These are phyloP conservation scores for Otolemur garnettii DNA, from an alignment of 2,113 vertebrate species.

Conservation along the genomic window DNA sequence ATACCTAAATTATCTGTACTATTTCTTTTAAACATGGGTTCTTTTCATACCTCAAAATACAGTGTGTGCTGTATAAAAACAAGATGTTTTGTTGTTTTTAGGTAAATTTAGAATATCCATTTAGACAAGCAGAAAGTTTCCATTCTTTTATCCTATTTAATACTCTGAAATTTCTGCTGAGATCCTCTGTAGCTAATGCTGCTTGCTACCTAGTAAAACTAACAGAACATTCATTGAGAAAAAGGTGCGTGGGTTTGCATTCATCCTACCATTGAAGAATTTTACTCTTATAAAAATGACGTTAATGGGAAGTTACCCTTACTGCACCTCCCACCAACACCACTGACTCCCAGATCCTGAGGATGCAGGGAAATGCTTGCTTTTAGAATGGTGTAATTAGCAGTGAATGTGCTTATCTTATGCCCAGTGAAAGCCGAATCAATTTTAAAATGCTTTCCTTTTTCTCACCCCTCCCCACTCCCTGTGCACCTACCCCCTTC, in stretches of 20 bases:
- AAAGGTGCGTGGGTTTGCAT: conserved; percentile 24
- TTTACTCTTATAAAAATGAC: conserved; percentile 52
- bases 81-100: not conserved
- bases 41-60: conserved; percentile 41
- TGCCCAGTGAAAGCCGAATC: conserved; percentile 74
- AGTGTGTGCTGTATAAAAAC: not conserved
- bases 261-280: conserved; percentile 51
- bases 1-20: conserved; percentile 19
- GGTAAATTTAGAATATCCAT: conserved; percentile 38
- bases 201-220: not conserved
- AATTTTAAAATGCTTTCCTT: conserved; percentile 86
- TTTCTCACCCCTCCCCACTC: conserved; percentile 81
- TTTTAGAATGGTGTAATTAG: conserved; percentile 65
- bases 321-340: conserved; percentile 4
- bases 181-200: conserved; percentile 41
- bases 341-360: conserved; percentile 57
- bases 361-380: conserved; percentile 66
- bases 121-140: conserved; percentile 7
- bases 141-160: conserved; percentile 3
- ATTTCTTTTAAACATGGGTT: not conserved
- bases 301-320: conserved; percentile 53
- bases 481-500: conserved; percentile 72
- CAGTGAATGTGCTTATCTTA: conserved; percentile 78
- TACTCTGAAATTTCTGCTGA: conserved; percentile 45
- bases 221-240: conserved; percentile 48